These are phyloP conservation scores for Clarias macrocephalus DNA, from an alignment of 2,113 vertebrate genomes.

Conservation along the genomic window DNA sequence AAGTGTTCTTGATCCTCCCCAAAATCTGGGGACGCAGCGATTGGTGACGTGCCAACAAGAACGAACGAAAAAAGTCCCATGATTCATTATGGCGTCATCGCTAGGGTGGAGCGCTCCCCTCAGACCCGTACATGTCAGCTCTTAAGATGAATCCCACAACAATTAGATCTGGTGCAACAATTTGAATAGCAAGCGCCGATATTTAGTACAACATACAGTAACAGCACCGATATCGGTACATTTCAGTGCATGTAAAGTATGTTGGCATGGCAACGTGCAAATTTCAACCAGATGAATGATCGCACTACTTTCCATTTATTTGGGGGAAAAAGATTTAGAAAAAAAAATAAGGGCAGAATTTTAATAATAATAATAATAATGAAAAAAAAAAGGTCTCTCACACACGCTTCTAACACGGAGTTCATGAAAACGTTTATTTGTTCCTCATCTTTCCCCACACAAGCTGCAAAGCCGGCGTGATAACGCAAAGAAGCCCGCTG, in stretches of 20 bases:
- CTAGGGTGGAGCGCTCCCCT: not conserved
- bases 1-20: not conserved
- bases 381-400: not conserved
- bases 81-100: not conserved
- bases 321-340: not conserved
- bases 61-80: not conserved
- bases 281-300: too few species aligned
- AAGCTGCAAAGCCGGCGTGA: constrained; percentile 1
- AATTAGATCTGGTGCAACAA: not conserved
- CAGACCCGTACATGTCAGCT: not conserved
- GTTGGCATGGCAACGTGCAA: not conserved
- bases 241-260: not conserved
- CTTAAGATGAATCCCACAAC: not conserved
- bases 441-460: not conserved
- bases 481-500: constrained; percentile 8
- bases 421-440: constrained; percentile 11
- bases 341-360: not conserved
- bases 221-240: not conserved
- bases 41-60: not conserved
- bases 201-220: not conserved
- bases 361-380: not conserved
- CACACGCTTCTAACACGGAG: not conserved
- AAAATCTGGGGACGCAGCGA: not conserved
- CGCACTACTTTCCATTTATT: not conserved
- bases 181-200: not conserved